Conservation (phyloP, 2,888 invertebrate genomes). For the Steinernema hermaphroditum region DNA sequence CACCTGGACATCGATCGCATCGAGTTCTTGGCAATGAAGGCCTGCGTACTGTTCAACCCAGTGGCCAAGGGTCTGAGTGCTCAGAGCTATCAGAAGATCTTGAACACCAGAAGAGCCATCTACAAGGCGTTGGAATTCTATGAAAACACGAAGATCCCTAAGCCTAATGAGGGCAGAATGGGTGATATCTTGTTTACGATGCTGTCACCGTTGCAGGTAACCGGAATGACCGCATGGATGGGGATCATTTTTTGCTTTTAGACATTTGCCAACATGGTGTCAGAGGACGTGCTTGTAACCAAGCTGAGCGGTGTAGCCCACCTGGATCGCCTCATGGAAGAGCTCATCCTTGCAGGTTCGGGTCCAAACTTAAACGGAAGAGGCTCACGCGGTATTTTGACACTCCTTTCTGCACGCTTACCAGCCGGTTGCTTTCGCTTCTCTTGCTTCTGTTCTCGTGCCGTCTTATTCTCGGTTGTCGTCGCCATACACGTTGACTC, state of each 20-base stretch:
- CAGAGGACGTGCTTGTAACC: constrained; percentile 63
- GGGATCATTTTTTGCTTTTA: constrained; percentile 35
- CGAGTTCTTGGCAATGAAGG: constrained; percentile 96
- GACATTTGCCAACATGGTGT: constrained; percentile 61
- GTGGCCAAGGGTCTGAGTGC: constrained; percentile 78
- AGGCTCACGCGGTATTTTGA: constrained; percentile 29
- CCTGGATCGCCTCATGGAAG: constrained; percentile 64
- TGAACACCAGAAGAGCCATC: constrained; percentile 85
- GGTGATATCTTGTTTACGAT: constrained; percentile 76
- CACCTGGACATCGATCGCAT: constrained; percentile 91
- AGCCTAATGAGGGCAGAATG: constrained; percentile 85
- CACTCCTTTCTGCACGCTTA: constrained; percentile 5
- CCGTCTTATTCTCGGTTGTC: background rate
- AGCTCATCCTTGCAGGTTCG: constrained; percentile 61
- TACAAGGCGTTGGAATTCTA: constrained; percentile 94
- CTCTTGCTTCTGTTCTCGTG: background rate
- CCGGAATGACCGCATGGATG: background rate
- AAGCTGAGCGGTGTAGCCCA: constrained; percentile 62
- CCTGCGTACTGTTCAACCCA: constrained; percentile 97
- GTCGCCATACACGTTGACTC: too few species aligned
- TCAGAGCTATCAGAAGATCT: constrained; percentile 80
- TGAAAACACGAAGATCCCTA: constrained; percentile 82
- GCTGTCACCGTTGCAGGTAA: constrained; percentile 59
- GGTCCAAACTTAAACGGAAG: constrained; percentile 28
- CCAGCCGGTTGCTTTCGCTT: constrained; percentile 27